These are phyloP conservation scores for Darwinula stevensoni DNA, from an alignment of 2,888 invertebrate species.

Conservation along the genomic window DNA sequence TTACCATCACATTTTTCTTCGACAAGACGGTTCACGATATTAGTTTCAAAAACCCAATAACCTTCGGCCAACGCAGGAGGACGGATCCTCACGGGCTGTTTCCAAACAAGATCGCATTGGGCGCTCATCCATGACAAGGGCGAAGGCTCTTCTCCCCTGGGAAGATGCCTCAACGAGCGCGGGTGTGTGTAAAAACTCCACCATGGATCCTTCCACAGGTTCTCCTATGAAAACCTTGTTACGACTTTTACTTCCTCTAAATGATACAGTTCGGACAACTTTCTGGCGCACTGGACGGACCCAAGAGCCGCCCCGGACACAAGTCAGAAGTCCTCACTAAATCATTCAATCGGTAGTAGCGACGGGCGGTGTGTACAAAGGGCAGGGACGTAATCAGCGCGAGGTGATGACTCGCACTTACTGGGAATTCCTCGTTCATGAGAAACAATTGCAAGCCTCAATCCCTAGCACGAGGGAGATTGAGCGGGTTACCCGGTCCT, in stretches of 20 bases:
- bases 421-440: slow-evolving; percentile 33
- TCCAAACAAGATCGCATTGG: too few relatives aligned
- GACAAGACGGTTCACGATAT: too few relatives aligned
- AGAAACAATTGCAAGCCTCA: slow-evolving; percentile 28
- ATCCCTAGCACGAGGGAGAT: slow-evolving; percentile 36
- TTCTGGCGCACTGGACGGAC: slow-evolving; percentile 4
- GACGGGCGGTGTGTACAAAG: slow-evolving; percentile 39
- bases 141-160: not conserved
- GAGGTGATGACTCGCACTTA: slow-evolving; percentile 34
- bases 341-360: slow-evolving; percentile 21
- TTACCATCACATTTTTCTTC: too few relatives aligned
- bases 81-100: too few relatives aligned
- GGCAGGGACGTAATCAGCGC: slow-evolving; percentile 35
- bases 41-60: too few relatives aligned
- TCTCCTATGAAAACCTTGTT: slow-evolving; percentile 21
- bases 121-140: too few relatives aligned
- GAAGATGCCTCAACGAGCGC: not conserved
- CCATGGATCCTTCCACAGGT: slow-evolving; percentile 20
- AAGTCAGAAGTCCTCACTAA: slow-evolving; percentile 14
- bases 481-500: slow-evolving; percentile 32
- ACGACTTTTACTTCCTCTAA: slow-evolving; percentile 19
- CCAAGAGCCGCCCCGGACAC: slow-evolving; percentile 8
- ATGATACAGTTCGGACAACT: slow-evolving; percentile 12
- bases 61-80: too few relatives aligned
- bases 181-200: not conserved